These are phyloP conservation scores for Alca torda DNA, from an alignment of 2,797 vertebrate species.

Conservation along the genomic window DNA sequence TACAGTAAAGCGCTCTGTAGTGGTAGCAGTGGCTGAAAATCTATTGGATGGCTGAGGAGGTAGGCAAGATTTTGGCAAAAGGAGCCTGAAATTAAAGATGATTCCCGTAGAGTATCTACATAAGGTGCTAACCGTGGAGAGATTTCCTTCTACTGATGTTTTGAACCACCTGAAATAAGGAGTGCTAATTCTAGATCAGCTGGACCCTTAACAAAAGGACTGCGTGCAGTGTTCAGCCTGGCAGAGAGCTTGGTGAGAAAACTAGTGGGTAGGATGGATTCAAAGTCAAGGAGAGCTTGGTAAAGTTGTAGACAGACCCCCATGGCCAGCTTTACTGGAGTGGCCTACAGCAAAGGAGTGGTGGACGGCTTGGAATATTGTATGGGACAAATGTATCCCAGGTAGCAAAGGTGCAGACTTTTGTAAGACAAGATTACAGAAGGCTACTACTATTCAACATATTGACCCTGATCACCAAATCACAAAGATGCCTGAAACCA, in stretches of 20 bases:
- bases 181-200: not conserved
- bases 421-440: not conserved
- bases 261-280: not conserved
- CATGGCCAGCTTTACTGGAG: not conserved
- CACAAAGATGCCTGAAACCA: not conserved
- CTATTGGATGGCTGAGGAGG: not conserved
- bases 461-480: not conserved
- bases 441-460: not conserved
- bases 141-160: not conserved
- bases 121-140: not conserved
- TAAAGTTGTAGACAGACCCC: not conserved
- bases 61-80: not conserved
- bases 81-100: not conserved
- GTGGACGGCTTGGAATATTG: not conserved
- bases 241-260: not conserved
- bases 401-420: not conserved
- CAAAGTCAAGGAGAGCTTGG: not conserved
- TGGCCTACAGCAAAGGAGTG: not conserved
- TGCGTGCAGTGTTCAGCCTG: not conserved
- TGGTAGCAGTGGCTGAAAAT: not conserved
- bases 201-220: not conserved
- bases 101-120: fast-evolving
- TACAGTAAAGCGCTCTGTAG: not conserved
- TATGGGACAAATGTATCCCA: not conserved
- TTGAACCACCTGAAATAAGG: not conserved